Evolutionary conservation across 2,797 vertebrate genomes (phyloP).

Genomic region (Masticophis lateralis): DNA sequence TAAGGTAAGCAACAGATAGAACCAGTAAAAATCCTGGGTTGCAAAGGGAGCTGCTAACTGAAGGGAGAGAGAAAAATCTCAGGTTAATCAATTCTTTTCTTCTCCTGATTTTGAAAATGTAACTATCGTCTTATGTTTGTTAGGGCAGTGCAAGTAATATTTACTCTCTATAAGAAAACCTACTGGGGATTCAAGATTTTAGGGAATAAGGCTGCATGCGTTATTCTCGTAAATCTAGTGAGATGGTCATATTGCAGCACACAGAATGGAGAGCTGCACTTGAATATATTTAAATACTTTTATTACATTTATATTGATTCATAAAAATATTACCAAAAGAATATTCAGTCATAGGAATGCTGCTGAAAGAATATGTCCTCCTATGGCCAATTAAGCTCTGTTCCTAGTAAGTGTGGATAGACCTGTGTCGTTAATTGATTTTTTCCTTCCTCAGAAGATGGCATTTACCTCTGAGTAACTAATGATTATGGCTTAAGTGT

Average conservation of each 20-base stretch:
- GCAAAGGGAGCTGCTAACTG: neutral
- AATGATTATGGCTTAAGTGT: neutral
- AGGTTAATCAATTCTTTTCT: neutral
- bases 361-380: neutral
- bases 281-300: neutral
- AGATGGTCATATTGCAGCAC: neutral
- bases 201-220: neutral
- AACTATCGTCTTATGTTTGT: neutral
- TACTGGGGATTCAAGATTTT: neutral
- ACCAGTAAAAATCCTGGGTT: neutral
- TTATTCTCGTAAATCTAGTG: neutral
- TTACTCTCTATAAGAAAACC: neutral
- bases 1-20: neutral
- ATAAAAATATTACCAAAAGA: neutral
- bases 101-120: neutral
- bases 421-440: neutral
- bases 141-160: neutral
- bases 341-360: neutral
- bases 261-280: neutral
- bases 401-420: neutral
- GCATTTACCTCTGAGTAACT: neutral
- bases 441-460: neutral
- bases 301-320: neutral
- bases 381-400: neutral
- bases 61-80: neutral